Conservation (phyloP, 1,140 invertebrate species). For the Drosophila sp. region DNA sequence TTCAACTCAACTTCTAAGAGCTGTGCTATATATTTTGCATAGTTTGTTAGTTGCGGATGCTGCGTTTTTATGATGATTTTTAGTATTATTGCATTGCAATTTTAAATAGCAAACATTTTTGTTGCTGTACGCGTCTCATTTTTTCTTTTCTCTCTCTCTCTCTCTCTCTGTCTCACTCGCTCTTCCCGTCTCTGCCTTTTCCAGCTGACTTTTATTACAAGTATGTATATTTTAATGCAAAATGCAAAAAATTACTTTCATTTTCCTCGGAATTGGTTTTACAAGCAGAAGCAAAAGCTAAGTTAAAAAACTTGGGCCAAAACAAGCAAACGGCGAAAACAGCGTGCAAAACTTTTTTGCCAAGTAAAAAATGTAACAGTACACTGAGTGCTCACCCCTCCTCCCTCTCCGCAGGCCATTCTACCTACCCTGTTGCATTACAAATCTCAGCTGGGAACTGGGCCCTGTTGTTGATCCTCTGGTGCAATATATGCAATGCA, state of each 20-base stretch:
- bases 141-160: neutral
- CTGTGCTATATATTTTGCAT: slow-evolving; percentile 38
- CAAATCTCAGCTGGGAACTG: slow-evolving; percentile 42
- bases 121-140: slow-evolving; percentile 66
- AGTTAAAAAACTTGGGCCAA: slow-evolving; percentile 57
- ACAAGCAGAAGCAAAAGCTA: slow-evolving; percentile 66
- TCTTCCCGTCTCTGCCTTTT: neutral
- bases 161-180: neutral
- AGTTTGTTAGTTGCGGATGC: slow-evolving; percentile 36
- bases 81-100: slow-evolving; percentile 78
- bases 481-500: slow-evolving; percentile 77
- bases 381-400: slow-evolving; percentile 2
- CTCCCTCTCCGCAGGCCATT: neutral
- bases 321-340: slow-evolving; percentile 58
- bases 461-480: slow-evolving; percentile 46
- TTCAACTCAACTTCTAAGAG: neutral
- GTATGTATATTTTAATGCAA: slow-evolving; percentile 76
- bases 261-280: slow-evolving; percentile 81
- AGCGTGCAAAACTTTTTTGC: slow-evolving; percentile 59
- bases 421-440: slow-evolving; percentile 46
- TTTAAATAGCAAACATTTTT: slow-evolving; percentile 80
- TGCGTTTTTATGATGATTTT: slow-evolving; percentile 73
- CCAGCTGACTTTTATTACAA: slow-evolving; percentile 62
- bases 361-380: slow-evolving; percentile 69
- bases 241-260: slow-evolving; percentile 81